Percentiles rank a stretch among this genome's conserved stretches.
Conservation (phyloP, 2,888 invertebrate species). For the Apamea monoglypha region DNA sequence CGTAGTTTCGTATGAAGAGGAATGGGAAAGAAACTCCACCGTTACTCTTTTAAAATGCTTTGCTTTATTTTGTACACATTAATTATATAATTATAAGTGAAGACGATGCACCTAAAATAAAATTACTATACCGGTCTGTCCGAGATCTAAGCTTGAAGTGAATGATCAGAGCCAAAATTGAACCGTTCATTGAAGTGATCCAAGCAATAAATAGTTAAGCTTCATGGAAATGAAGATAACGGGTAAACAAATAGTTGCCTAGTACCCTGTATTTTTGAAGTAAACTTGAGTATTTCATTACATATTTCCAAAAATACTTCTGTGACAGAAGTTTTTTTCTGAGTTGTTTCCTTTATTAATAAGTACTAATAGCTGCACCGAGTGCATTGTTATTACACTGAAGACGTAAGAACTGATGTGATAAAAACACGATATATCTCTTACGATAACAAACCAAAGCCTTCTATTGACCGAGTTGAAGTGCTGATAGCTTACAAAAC, state of each 20-base stretch:
- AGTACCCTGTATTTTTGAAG: not conserved
- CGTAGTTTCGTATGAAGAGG: too few relatives aligned
- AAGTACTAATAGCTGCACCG: not conserved
- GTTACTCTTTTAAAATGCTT: too few relatives aligned
- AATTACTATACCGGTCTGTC: too few relatives aligned
- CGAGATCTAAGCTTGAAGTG: not conserved
- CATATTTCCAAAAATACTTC: not conserved
- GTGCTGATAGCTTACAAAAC: constrained; percentile 49
- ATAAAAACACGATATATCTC: not conserved
- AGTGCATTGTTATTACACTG: not conserved
- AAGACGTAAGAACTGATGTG: not conserved
- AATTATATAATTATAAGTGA: too few relatives aligned
- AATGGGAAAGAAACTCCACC: too few relatives aligned
- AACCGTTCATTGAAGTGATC: not conserved
- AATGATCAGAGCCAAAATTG: not conserved
- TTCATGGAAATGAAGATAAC: not conserved
- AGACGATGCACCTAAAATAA: too few relatives aligned
- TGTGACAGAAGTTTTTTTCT: not conserved
- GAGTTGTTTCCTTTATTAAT: not conserved
- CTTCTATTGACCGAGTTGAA: constrained; percentile 18
- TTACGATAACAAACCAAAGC: constrained; percentile 29
- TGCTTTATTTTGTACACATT: too few relatives aligned
- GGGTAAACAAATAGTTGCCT: not conserved
- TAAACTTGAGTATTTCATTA: not conserved
- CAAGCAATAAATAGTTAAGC: not conserved